Evolutionary conservation across 2,888 invertebrate genomes (phyloP).

Genomic region (Listrodromus nycthemerus): DNA sequence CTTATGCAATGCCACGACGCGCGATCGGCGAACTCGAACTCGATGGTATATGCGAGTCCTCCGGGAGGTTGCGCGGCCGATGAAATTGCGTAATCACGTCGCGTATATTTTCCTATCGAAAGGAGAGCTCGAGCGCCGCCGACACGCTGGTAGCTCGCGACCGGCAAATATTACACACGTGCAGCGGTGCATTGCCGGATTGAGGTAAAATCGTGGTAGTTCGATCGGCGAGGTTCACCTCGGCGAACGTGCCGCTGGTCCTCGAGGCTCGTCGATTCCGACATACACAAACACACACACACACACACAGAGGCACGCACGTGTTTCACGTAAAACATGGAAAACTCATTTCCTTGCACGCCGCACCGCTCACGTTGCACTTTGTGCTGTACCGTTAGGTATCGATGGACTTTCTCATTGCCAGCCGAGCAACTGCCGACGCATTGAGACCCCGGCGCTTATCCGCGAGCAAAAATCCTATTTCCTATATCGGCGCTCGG

Average conservation of each 20-base stretch:
- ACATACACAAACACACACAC: background rate
- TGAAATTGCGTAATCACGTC: constrained; percentile 59
- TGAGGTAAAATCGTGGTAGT: constrained; percentile 54
- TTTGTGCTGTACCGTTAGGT: constrained; percentile 30
- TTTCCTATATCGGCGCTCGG: background rate
- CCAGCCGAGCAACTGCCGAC: background rate
- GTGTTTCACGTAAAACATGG: constrained; percentile 10
- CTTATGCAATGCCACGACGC: constrained; percentile 63
- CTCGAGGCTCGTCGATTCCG: background rate
- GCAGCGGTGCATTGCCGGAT: constrained; percentile 12
- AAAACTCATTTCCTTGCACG: constrained; percentile 51
- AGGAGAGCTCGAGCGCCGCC: constrained; percentile 22
- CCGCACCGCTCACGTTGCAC: constrained; percentile 34
- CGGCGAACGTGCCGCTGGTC: constrained; percentile 40
- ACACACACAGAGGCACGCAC: background rate
- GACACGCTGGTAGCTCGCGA: constrained; percentile 38
- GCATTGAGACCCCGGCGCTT: background rate
- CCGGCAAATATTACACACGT: constrained; percentile 4
- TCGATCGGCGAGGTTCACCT: constrained; percentile 30
- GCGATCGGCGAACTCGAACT: constrained; percentile 41
- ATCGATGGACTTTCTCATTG: constrained; percentile 27
- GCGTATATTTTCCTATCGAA: constrained; percentile 38
- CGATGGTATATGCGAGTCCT: constrained; percentile 32
- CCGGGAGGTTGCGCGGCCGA: constrained; percentile 33
- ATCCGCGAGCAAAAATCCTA: too few relatives aligned